Evolutionary conservation across 2,113 vertebrate genomes (phyloP), one percentile per base, ranked within the genome.

Genomic region (Meles meles): DNA sequence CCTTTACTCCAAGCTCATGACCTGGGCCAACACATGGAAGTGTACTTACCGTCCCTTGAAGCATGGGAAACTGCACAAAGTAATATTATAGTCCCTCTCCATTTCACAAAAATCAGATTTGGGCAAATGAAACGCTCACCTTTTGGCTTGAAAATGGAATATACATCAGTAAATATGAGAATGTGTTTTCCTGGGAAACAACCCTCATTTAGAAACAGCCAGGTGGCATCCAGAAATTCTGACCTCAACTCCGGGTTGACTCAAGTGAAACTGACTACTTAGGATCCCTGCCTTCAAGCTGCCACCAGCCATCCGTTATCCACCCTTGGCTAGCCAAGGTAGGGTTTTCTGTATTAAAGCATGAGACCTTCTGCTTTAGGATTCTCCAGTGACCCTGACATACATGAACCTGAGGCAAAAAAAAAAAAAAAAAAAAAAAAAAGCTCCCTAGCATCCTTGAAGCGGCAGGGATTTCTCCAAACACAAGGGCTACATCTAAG

Each of bases 371-470:
- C 29, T 85, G 49, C 47, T 85, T 77, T 63, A 3, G 10, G 39
- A 80, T 96, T 97, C 77, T 57, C 80, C 42, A 9, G 15, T 80
- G 25, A 88, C 80, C 49, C 72, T 47, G 84, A 97, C 90, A 76
- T 31, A 9, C 3, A 2, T 42, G 39, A 87, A n/a, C 74, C 31
- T 11, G 0, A 34, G 55, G 63, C 27, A 10, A 44, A n/a, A 81
- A 21, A 18, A n/a, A 69, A 34, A 80, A 81, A 34, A 80, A 81
- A 10, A 44, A 31, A 76, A 8, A 23, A 69, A 69, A 34, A 84
- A 84, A 87, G 79, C 18, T 14, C 7, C 12, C 86, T 20, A 2
- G 2, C 1, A n/a, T 65, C 37, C 57, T 81, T 27, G 74, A 94
- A 85, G 61, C 55, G 65, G 79, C 85, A 39, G 57, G 39, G 67